These are phyloP conservation scores for Zosterops pallidus DNA, from an alignment of 2,113 vertebrate genomes.

Conservation along the genomic window DNA sequence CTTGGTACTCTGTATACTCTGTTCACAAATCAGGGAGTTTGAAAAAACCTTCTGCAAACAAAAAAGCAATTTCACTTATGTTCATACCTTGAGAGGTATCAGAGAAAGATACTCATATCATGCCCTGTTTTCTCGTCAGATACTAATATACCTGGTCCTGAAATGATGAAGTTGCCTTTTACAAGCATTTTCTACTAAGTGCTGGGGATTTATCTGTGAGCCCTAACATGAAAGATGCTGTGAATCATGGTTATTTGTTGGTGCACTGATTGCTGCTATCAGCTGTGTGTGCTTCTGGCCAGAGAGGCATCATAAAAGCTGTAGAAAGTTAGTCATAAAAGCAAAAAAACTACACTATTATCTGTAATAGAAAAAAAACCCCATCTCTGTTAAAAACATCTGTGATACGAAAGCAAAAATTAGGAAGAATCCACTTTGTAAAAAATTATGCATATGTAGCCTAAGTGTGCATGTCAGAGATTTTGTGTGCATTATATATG, in stretches of 20 bases:
- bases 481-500: background rate
- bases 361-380: background rate
- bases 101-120: constrained; percentile 6
- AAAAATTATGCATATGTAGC: background rate
- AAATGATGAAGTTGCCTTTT: constrained; percentile 51
- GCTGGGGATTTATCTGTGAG: constrained; percentile 50
- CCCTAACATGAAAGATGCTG: background rate
- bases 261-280: constrained; percentile 28
- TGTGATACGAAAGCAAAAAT: background rate
- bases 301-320: background rate
- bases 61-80: constrained; percentile 30
- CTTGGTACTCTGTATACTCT: constrained; percentile 18
- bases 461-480: background rate
- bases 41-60: constrained; percentile 60
- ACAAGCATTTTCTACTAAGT: constrained; percentile 56
- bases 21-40: constrained; percentile 41
- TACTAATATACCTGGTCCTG: background rate
- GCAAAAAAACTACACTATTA: background rate
- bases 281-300: background rate
- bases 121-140: background rate
- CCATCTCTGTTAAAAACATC: background rate
- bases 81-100: background rate
- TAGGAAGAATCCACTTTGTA: background rate
- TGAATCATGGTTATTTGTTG: constrained; percentile 5
- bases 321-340: constrained; percentile 20